phyloP scores from a whole-genome alignment of 2,113 vertebrate species.

The Sigmodon hispidus region DNA sequence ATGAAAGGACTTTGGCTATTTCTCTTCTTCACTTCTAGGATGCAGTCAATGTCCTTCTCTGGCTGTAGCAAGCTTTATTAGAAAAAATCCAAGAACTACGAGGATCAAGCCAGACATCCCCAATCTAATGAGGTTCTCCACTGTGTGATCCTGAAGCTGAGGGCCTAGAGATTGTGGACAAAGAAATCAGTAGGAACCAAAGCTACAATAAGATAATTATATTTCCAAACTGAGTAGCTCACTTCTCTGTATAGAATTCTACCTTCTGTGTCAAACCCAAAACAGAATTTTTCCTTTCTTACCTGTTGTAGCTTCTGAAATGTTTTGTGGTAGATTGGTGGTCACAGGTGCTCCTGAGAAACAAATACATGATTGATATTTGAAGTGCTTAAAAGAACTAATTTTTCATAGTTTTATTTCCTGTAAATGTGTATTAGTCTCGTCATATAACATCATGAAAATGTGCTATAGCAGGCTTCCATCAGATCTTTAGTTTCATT shows the following conservation, averaged over 20 bases:
- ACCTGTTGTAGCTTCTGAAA: background rate
- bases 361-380: background rate
- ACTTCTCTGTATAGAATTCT: too few species aligned
- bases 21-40: background rate
- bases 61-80: fast-evolving
- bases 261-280: background rate
- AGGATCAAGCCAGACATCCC: background rate
- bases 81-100: background rate
- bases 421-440: background rate
- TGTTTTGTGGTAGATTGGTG: background rate
- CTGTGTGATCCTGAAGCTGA: fast-evolving
- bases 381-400: background rate
- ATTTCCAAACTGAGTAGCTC: background rate
- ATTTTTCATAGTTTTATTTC: background rate
- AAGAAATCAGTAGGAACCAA: background rate
- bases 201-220: background rate
- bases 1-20: background rate
- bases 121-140: background rate
- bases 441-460: background rate
- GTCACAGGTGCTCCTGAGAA: background rate
- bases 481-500: background rate
- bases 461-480: background rate
- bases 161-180: background rate
- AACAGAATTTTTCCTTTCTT: background rate
- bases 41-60: too few species aligned